phyloP scores from a whole-genome alignment of 2,797 vertebrate species.

The Peromyscus nudipes region DNA sequence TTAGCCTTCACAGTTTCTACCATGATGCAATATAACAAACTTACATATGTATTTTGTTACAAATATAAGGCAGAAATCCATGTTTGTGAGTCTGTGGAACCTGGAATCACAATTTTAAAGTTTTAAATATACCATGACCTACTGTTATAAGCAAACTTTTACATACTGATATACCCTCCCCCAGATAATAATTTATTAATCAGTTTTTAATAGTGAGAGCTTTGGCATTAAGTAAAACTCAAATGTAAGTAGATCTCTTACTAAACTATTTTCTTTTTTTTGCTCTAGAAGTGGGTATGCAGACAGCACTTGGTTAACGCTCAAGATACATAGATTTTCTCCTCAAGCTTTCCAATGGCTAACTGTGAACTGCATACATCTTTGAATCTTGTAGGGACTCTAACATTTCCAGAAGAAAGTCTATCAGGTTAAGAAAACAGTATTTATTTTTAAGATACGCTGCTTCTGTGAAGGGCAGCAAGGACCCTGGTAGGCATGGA shows the following conservation, averaged over 20 bases:
- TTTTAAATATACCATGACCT: constrained; percentile 45
- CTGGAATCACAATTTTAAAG: constrained; percentile 45
- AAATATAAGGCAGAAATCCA: constrained; percentile 34
- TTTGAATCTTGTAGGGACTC: background rate
- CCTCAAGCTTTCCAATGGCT: constrained; percentile 13
- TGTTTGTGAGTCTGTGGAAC: background rate
- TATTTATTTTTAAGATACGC: constrained; percentile 24
- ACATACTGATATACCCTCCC: background rate
- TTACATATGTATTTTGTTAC: background rate
- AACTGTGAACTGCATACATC: background rate
- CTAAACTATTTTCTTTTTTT: background rate
- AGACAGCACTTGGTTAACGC: constrained; percentile 6
- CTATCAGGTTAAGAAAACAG: background rate
- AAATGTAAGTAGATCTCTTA: constrained; percentile 29
- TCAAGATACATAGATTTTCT: constrained; percentile 10
- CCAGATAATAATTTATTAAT: constrained; percentile 27
- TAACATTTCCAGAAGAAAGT: constrained; percentile 11
- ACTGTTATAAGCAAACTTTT: background rate
- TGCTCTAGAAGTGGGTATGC: background rate
- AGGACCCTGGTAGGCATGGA: background rate
- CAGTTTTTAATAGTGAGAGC: constrained; percentile 8
- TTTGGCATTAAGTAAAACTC: background rate
- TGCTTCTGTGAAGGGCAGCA: background rate
- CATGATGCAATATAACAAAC: background rate
- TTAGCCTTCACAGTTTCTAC: constrained; percentile 58